phyloP scores from a whole-genome alignment of 2,797 vertebrate genomes.

The Hippocampus kuda region DNA sequence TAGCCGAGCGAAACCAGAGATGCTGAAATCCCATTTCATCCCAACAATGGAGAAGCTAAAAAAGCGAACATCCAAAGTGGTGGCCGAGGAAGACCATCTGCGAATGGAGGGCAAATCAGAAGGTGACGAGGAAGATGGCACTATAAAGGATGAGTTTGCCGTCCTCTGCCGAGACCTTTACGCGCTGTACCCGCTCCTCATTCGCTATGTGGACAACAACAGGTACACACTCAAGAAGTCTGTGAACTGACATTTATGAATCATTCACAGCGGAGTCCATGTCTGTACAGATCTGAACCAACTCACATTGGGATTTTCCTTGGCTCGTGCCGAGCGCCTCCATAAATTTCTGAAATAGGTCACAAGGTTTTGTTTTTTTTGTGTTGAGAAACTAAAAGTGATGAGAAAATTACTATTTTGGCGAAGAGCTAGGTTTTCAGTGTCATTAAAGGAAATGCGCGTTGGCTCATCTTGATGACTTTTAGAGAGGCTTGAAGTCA shows the following conservation, averaged over 20 bases:
- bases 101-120: conserved; percentile 85
- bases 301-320: not conserved
- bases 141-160: conserved; percentile 87
- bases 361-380: no score
- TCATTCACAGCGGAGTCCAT: no score
- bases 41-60: conserved; percentile 91
- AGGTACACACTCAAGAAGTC: conserved; percentile 57
- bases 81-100: conserved; percentile 88
- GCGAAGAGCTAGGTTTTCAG: no score
- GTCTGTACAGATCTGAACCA: no score
- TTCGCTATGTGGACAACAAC: conserved; percentile 95
- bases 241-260: no score
- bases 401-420: no score
- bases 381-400: no score
- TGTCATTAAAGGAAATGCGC: not conserved
- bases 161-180: conserved; percentile 92
- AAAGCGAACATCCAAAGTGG: conserved; percentile 85
- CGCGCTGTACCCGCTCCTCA: conserved; percentile 87
- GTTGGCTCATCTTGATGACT: not conserved
- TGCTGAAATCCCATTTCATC: conserved; percentile 90
- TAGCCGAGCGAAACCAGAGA: conserved; percentile 82
- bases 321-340: not conserved
- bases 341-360: no score
- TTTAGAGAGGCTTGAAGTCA: not conserved
- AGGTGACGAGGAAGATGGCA: conserved; percentile 78